Conservation (phyloP, 1,140 invertebrate species). For the Heliconius himera region DNA sequence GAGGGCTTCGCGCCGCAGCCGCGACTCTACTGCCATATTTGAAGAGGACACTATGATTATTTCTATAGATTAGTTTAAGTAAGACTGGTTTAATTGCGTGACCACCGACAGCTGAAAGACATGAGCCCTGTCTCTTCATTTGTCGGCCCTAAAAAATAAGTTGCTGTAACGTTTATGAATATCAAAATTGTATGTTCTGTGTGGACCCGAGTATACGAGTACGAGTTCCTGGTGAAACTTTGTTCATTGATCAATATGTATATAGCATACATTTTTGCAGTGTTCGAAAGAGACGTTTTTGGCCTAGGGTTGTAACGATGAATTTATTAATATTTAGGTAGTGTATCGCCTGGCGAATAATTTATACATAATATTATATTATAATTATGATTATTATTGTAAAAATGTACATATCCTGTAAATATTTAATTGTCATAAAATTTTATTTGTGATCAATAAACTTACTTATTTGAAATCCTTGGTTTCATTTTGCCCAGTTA, state of each 20-base stretch:
- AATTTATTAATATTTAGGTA: slow-evolving; percentile 75
- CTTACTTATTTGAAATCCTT: slow-evolving; percentile 27
- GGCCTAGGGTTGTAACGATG: slow-evolving; percentile 73
- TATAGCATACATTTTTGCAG: slow-evolving; percentile 15
- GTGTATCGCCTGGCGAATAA: slow-evolving; percentile 66
- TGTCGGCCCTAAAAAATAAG: slow-evolving; percentile 35
- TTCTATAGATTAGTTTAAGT: slow-evolving; percentile 64
- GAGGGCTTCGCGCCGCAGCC: slow-evolving; percentile 60
- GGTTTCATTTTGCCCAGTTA: slow-evolving; percentile 17
- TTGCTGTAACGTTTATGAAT: slow-evolving; percentile 17
- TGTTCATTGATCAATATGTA: slow-evolving; percentile 27
- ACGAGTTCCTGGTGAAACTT: slow-evolving; percentile 36
- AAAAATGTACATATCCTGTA: slow-evolving; percentile 80
- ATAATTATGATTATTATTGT: slow-evolving; percentile 47
- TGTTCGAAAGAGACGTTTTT: slow-evolving; percentile 44
- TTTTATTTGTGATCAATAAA: slow-evolving; percentile 35
- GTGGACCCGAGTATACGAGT: slow-evolving; percentile 45
- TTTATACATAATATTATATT: slow-evolving; percentile 63
- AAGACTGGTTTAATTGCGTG: slow-evolving; percentile 44
- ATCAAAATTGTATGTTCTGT: slow-evolving; percentile 29
- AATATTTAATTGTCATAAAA: slow-evolving; percentile 70
- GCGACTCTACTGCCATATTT: slow-evolving; percentile 55
- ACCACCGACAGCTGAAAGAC: slow-evolving; percentile 50
- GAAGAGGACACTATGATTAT: slow-evolving; percentile 73
- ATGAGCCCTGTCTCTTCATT: slow-evolving; percentile 62